Evolutionary conservation across 2,113 vertebrate species (phyloP), one percentile per base, ranked within the genome.

Genomic region (Mesocricetus auratus): DNA sequence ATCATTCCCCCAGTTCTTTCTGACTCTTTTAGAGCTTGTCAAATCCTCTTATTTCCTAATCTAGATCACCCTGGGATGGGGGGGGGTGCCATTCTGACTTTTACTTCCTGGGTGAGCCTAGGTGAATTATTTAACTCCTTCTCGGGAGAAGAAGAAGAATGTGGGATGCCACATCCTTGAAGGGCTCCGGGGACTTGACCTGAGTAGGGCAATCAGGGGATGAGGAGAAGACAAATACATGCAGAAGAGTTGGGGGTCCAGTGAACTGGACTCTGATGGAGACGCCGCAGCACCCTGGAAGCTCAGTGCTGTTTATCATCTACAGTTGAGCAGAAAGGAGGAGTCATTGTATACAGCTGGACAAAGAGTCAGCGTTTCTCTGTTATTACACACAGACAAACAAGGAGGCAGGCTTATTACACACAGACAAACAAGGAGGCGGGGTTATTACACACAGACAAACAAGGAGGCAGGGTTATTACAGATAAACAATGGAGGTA

Each of bases 1-100:
- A 77, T 78, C 87, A 88, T 78, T 19, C 60, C 13, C 13, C 26
- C 13, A 74, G 73, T 56, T 79, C 68, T 93, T 81, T 83, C n/a
- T 78, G 60, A 68, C 33, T 50, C 78, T 89, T 92, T 53, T 64
- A 21, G 47, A 71, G n/a, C 69, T 90, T 96, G 64, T 79, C 50
- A 53, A 4, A 45, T 7, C 8, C 13, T 21, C 16, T 56, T 88
- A 69, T 71, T 45, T 75, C 13, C 73, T 78, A 42, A 47, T 36
- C 77, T 82, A 56, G 15, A 56, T 60, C 53, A 89, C n/a, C 5
- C 66, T 68, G 82, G 58, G 15, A 5, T 71, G 39, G 42, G 7
- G 19, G 58, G 31, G n/a, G 79, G 79, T 64, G 58, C 24, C 17
- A 19, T 88, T 50, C 83, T 73, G 58, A 45, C 39, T 85, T 26